Base-by-base conservation (phyloP, 2,797 vertebrate species). In the Mormyrops attenuatus region DNA sequence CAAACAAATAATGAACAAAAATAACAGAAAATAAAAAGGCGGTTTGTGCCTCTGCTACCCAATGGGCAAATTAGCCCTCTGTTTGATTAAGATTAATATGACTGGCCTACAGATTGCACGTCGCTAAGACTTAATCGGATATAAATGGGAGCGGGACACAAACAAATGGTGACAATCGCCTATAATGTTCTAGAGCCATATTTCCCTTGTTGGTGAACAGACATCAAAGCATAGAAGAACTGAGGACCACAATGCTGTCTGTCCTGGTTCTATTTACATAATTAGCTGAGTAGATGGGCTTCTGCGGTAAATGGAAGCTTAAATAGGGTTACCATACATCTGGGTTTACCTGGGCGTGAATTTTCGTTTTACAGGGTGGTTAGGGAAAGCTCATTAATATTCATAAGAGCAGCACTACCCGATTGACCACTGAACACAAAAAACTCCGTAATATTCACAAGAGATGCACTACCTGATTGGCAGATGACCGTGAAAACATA, bases 1-100 rank as follows among this genome's bases (percentile, higher is more conserved):
- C 73, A 80, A 80, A 80, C 73, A 80, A 80, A 80, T 80, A 80
- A 80, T 41, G 73, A 80, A 44, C 38, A 80, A 44, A 44, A 80
- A 80, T 44, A 44, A 80, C 73, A 80, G 73, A 80, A 17, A 80
- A 44, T n/a, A 80, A 80, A 44, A 80, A 80, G 38, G 34, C 5
- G 5, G 34, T 20, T 5, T 5, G 5, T 34, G 69, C 30, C 34
- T 77, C 38, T 41, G 69, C 69, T 77, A 77, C 69, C 15, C 69
- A 77, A 0, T 77, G 69, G 69, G 73, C 38, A 80, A 80, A 41
- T 41, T 77, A 77, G 4, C 69, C 34, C 13, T 44, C 34, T 20
- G 73, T 4, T 80, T 80, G 73, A 80, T 80, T 44, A 38, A 20
- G 73, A 80, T 44, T 80, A 80, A 80, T 80, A n/a, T 3, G 34